These are phyloP conservation scores for Anolis sagrei DNA, from an alignment of 2,113 vertebrate species.

Conservation along the genomic window DNA sequence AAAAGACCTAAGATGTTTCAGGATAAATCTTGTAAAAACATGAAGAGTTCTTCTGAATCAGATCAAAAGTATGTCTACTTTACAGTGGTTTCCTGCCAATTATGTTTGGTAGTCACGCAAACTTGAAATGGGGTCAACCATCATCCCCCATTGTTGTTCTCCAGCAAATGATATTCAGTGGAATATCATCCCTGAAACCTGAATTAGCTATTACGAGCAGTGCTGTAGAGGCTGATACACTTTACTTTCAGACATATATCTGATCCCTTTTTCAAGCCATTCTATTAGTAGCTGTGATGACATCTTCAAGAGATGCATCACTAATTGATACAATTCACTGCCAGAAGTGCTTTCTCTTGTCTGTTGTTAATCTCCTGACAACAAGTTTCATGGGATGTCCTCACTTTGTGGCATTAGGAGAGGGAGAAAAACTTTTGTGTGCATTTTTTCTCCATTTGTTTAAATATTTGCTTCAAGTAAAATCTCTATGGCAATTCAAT, in stretches of 20 bases:
- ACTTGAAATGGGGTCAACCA: background rate
- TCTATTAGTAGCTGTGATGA: too few relatives aligned
- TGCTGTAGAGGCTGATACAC: too few relatives aligned
- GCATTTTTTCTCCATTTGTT: background rate
- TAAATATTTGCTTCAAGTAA: background rate
- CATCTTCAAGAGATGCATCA: too few relatives aligned
- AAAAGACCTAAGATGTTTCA: background rate
- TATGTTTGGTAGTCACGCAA: background rate
- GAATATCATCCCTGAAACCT: background rate
- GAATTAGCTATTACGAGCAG: background rate
- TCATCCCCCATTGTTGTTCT: background rate
- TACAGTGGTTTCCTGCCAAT: background rate
- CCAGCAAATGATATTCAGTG: background rate
- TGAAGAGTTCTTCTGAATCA: background rate
- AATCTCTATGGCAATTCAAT: background rate
- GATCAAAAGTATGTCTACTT: background rate
- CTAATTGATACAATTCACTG: too few relatives aligned
- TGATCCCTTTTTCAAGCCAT: too few relatives aligned
- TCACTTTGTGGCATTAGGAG: background rate
- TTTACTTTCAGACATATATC: too few relatives aligned
- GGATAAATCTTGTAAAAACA: background rate
- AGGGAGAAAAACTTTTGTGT: background rate
- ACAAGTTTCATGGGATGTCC: background rate
- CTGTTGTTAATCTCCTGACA: too few relatives aligned
- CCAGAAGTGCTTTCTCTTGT: background rate